Evolutionary conservation across 1,140 invertebrate genomes (phyloP), one percentile per base, ranked within the genome.

Genomic region (Pogonus chalceus): DNA sequence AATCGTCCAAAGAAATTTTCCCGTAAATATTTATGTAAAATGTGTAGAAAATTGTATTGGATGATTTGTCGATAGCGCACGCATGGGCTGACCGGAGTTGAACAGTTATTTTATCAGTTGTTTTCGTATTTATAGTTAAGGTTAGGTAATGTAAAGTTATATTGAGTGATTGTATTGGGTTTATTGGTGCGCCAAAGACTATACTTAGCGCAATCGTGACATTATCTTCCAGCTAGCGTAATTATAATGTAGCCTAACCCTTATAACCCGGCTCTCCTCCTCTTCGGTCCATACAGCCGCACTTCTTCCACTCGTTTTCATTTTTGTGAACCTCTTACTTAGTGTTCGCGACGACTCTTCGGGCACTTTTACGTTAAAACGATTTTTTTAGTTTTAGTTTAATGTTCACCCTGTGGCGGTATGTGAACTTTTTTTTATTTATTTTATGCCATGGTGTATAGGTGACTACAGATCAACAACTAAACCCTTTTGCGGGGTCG

Each of bases 201-300:
- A 49, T 49, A 49, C 47, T 49, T 49, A 49, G 23, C 65, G 63
- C 65, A 67, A 67, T 67, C 65, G 65, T 67, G 65, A 67, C 65
- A 63, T 64, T 65, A 67, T 67, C 65, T 67, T 62, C 56, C 51
- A 53, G 43, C 54, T 57, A 58, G 61, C 60, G 58, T 61, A 63
- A 62, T 60, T 61, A 62, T 62, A 64, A 64, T 49, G 47, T 49
- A 49, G 37, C 37, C 37, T 43, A 43, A 43, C 37, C 37, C 37
- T 43, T 43, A 43, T 43, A 43, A 43, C 37, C 37, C 37, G 37
- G 9, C 9, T 43, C 18, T 12, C 37, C 26, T 31, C 26, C 26
- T 14, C 26, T 14, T 14, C 4, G 14, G 37, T 18, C 37, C 37
- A 7, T 9, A 7, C 3, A 10, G 9, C 37, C 18, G 9, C 18